phyloP scores from a whole-genome alignment of 2,113 vertebrate species.

The Pluvialis apricaria region DNA sequence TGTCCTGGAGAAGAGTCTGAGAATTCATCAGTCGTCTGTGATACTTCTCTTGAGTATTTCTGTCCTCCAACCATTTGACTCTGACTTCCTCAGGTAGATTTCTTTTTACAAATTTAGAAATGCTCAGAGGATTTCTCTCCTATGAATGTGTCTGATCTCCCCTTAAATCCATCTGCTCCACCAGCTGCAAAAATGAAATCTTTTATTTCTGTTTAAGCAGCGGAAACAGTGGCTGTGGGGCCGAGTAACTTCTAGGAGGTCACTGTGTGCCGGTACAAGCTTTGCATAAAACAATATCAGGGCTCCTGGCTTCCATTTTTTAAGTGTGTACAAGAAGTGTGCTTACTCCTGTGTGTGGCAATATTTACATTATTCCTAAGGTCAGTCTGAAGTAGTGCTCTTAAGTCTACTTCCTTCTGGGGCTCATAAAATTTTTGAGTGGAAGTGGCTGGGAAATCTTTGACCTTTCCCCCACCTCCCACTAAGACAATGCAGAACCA shows the following conservation, averaged over 20 bases:
- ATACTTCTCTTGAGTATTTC: not conserved
- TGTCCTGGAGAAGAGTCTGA: not conserved
- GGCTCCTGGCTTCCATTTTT: not conserved
- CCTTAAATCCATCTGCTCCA: not conserved
- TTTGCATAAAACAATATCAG: not conserved
- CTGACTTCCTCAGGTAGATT: not conserved
- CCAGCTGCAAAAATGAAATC: not conserved
- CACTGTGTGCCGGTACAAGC: not conserved
- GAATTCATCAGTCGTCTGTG: fast-evolving
- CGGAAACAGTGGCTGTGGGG: not conserved
- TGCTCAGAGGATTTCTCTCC: not conserved
- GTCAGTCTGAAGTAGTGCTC: not conserved
- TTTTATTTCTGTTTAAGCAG: not conserved
- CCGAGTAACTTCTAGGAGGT: not conserved
- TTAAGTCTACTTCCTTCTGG: not conserved
- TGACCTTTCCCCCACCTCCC: not conserved
- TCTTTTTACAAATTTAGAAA: not conserved
- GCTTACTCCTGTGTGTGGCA: not conserved
- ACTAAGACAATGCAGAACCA: not conserved
- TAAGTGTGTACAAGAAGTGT: not conserved
- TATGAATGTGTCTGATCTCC: not conserved
- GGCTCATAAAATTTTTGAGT: not conserved
- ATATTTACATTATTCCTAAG: not conserved
- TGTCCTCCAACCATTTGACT: not conserved
- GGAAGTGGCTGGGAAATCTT: not conserved